A percentile compares a stretch with the other conserved stretches of the same genome.
phyloP scores from a whole-genome alignment of 2,888 invertebrate species.

The Apodemia hepburni region DNA sequence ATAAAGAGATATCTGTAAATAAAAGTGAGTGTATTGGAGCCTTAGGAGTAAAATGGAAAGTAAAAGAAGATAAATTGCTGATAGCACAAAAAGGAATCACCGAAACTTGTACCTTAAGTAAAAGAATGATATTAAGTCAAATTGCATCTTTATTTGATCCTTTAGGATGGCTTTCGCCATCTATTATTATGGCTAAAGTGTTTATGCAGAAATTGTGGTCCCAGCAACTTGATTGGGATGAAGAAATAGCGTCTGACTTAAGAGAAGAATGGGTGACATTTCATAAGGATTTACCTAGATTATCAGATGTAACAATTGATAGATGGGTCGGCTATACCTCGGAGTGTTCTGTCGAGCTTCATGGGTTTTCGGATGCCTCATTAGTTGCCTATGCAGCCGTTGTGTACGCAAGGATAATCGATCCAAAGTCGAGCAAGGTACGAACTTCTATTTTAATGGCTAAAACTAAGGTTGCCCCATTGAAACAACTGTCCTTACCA shows the following conservation, averaged over 20 bases:
- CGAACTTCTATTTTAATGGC: slow-evolving; percentile 21
- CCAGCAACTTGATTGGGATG: slow-evolving; percentile 30
- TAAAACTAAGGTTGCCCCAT: not conserved
- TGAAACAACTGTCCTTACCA: slow-evolving; percentile 1
- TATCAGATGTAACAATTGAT: not conserved
- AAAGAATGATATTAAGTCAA: slow-evolving; percentile 16
- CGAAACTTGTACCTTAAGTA: no score
- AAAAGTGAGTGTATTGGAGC: no score
- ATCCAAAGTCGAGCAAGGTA: not conserved
- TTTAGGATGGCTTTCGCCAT: slow-evolving; percentile 2
- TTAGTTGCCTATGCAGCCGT: slow-evolving; percentile 30
- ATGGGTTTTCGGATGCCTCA: slow-evolving; percentile 31
- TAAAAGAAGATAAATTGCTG: no score
- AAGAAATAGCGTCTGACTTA: slow-evolving; percentile 17
- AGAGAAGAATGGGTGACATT: not conserved
- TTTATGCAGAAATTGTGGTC: slow-evolving; percentile 23
- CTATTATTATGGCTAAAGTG: not conserved
- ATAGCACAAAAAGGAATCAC: no score
- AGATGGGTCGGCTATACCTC: slow-evolving; percentile 7
- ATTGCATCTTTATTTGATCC: slow-evolving; percentile 29
- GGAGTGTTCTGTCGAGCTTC: slow-evolving; percentile 26
- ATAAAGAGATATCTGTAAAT: no score
- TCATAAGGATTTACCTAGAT: not conserved
- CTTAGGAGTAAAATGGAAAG: no score
- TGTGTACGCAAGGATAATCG: slow-evolving; percentile 24